phyloP scores from a whole-genome alignment of 2,888 invertebrate genomes.

The Microlaimidae sp. region DNA sequence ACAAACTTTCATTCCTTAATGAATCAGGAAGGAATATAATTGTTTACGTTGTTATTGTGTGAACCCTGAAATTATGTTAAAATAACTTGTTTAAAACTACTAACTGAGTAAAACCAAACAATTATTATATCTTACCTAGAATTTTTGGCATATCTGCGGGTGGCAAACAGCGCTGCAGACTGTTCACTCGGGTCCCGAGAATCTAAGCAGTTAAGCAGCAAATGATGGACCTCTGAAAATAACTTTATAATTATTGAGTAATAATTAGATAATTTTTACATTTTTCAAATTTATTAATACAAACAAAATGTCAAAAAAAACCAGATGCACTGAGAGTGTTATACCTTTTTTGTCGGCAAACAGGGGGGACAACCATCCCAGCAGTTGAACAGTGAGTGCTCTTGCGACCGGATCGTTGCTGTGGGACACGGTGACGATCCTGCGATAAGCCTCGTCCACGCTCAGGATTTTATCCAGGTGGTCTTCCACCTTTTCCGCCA shows the following conservation, averaged over 20 bases:
- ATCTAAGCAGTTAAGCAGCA: conserved; percentile 71
- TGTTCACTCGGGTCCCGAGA: conserved; percentile 89
- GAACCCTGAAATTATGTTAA: no score
- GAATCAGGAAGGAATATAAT: no score
- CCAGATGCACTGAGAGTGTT: neutral
- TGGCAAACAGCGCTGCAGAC: conserved; percentile 84
- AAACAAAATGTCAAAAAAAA: conserved; percentile 5
- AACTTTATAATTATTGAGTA: neutral
- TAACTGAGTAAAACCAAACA: no score
- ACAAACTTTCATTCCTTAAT: no score
- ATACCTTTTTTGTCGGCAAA: conserved; percentile 13
- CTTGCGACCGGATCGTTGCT: conserved; percentile 89
- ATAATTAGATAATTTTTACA: conserved; percentile 8
- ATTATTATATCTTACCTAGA: conserved; percentile 74
- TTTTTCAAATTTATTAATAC: conserved; percentile 43
- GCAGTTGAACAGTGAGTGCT: conserved; percentile 56
- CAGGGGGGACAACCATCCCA: conserved; percentile 13
- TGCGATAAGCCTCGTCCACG: conserved; percentile 74
- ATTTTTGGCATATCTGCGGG: conserved; percentile 78
- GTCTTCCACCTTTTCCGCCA: conserved; percentile 84
- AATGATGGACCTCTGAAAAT: conserved; percentile 59
- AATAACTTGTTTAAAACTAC: no score
- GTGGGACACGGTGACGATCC: conserved; percentile 81
- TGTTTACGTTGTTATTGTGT: no score
- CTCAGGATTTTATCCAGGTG: conserved; percentile 83